Evolutionary conservation across 2,113 vertebrate species (phyloP).

Genomic region (Archocentrus centrarchus): DNA sequence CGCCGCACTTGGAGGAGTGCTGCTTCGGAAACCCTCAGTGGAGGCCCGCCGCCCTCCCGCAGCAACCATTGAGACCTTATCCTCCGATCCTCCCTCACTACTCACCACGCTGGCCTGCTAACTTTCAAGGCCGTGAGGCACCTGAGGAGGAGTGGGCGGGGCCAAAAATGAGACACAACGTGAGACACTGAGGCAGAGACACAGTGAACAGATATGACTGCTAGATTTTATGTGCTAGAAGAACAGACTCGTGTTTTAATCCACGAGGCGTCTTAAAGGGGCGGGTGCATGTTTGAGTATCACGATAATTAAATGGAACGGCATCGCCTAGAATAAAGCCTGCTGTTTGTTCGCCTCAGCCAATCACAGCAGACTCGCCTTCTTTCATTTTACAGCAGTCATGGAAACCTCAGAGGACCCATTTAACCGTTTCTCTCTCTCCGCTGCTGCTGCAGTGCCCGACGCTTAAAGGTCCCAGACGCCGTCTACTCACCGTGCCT

Average conservation of each 20-base stretch:
- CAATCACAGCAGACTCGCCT: background rate
- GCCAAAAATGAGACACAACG: background rate
- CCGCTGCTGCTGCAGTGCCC: no score
- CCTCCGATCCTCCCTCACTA: conserved; percentile 7
- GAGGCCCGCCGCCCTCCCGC: background rate
- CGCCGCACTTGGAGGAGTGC: background rate
- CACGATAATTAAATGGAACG: background rate
- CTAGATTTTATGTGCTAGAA: background rate
- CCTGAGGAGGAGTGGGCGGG: background rate
- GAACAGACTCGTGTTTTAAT: background rate
- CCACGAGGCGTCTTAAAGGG: background rate
- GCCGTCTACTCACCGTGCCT: no score
- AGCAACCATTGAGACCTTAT: background rate
- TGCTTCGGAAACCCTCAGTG: background rate
- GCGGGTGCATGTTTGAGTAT: background rate
- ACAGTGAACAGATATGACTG: background rate
- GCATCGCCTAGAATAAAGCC: background rate
- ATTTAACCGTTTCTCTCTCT: no score
- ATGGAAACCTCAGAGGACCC: no score
- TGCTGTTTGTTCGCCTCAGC: background rate
- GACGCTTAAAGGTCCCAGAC: no score
- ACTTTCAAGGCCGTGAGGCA: background rate
- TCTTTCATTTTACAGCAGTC: no score
- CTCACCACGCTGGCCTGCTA: conserved; percentile 23
- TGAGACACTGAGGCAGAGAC: background rate